A percentile compares a stretch with the other conserved stretches of the same genome.
These are phyloP conservation scores for Zaprionus ornatus DNA, from an alignment of 1,140 invertebrate species.

Conservation along the genomic window DNA sequence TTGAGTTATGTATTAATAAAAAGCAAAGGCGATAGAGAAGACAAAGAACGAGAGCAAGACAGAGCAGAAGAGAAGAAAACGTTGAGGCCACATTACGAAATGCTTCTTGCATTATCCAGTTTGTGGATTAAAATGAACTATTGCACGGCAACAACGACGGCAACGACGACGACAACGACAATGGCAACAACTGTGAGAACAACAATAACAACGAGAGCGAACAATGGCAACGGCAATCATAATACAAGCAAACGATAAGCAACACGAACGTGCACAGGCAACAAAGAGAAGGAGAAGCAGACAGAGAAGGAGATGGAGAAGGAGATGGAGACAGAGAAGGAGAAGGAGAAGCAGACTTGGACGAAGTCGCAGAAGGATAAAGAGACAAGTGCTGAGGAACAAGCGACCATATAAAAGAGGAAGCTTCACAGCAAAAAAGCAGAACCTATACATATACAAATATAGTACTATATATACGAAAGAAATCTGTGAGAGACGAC, in stretches of 20 bases:
- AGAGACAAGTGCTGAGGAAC: constrained; percentile 65
- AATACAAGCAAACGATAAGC: constrained; percentile 79
- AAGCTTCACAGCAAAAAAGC: constrained; percentile 10
- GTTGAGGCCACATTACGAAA: constrained; percentile 71
- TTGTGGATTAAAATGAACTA: constrained; percentile 82
- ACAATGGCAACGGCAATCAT: constrained; percentile 79
- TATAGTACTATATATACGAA: constrained; percentile 18
- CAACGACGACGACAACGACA: constrained; percentile 24
- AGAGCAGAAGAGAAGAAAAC: constrained; percentile 34
- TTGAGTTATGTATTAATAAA: constrained; percentile 54
- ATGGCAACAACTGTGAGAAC: constrained; percentile 30
- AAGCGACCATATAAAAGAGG: constrained; percentile 44
- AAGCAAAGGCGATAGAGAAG: constrained; percentile 47
- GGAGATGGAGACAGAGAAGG: background rate
- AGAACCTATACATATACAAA: constrained; percentile 12
- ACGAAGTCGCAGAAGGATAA: constrained; percentile 9
- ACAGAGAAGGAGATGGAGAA: background rate
- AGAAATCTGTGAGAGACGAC: constrained; percentile 72
- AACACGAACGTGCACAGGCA: constrained; percentile 65
- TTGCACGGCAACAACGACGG: constrained; percentile 64
- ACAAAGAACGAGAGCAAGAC: constrained; percentile 54
- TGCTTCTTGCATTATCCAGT: constrained; percentile 81
- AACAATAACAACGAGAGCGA: constrained; percentile 44
- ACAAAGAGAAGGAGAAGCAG: constrained; percentile 23
- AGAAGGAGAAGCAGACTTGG: background rate